Evolutionary conservation across 2,888 invertebrate species (phyloP).

Genomic region (Drosophila dives): DNA sequence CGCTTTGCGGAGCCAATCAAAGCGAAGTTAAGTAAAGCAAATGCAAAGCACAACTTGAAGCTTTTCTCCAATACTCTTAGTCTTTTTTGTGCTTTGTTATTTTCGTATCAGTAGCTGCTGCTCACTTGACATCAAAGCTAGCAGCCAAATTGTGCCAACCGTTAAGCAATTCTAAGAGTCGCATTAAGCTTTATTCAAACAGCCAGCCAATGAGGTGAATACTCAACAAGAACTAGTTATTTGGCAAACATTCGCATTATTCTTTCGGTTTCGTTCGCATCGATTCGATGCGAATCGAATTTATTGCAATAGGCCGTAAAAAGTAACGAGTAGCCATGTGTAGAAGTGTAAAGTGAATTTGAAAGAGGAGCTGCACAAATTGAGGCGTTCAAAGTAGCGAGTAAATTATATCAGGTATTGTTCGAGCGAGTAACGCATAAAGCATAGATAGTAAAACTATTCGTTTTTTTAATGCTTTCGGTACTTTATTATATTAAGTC

Average conservation of each 20-base stretch:
- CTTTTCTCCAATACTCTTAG: slow-evolving; percentile 8
- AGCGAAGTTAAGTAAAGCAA: slow-evolving; percentile 17
- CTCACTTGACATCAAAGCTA: slow-evolving; percentile 45
- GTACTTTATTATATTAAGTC: background rate
- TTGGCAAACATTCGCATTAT: slow-evolving; percentile 11
- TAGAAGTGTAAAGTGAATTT: background rate
- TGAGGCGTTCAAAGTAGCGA: background rate
- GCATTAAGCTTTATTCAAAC: slow-evolving; percentile 21
- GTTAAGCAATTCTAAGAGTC: slow-evolving; percentile 8
- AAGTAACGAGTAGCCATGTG: background rate
- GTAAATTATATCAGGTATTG: background rate
- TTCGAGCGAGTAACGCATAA: background rate
- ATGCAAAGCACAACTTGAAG: background rate
- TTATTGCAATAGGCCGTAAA: background rate
- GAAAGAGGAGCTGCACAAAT: background rate
- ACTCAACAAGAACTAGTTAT: slow-evolving; percentile 9
- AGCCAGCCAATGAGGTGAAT: slow-evolving; percentile 1
- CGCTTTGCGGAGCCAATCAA: slow-evolving; percentile 26
- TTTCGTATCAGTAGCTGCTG: slow-evolving; percentile 1
- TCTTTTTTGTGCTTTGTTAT: slow-evolving; percentile 12
- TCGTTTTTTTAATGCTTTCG: background rate
- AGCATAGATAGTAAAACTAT: background rate
- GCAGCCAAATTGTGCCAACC: slow-evolving; percentile 17
- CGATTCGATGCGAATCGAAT: background rate
- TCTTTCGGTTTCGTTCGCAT: background rate